Evolutionary conservation across 92 coral and sea anemone species (phyloP).

Genomic region (Chrysogorgia sp.): DNA sequence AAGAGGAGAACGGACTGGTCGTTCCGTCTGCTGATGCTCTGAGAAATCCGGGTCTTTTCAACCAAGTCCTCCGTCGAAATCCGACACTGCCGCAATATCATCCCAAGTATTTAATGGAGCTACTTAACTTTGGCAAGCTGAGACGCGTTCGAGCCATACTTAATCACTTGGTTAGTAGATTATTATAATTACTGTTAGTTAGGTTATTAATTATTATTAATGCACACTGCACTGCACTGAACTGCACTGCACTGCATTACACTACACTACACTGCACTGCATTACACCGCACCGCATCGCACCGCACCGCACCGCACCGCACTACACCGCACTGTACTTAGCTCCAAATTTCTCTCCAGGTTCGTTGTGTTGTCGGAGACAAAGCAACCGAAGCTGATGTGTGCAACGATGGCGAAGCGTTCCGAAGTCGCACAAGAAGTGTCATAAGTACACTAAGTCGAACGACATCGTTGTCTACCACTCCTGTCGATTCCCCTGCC

Average conservation of each 20-base stretch:
- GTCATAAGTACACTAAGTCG: slow-evolving; percentile 73
- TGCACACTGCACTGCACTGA: background rate
- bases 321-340: no score
- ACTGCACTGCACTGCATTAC: no score
- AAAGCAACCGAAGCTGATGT: slow-evolving; percentile 79
- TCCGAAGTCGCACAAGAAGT: slow-evolving; percentile 84
- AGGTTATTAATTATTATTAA: slow-evolving; percentile 54
- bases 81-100: slow-evolving; percentile 97
- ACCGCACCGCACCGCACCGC: no score
- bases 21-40: slow-evolving; percentile 70
- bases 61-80: slow-evolving; percentile 81
- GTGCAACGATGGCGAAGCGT: slow-evolving; percentile 59
- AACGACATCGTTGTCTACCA: slow-evolving; percentile 64
- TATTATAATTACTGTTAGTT: slow-evolving; percentile 48
- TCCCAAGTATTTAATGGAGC: slow-evolving; percentile 96
- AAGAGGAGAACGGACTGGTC: slow-evolving; percentile 23
- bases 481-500: slow-evolving; percentile 56
- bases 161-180: slow-evolving; percentile 80
- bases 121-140: slow-evolving; percentile 95
- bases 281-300: no score
- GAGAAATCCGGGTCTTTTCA: slow-evolving; percentile 85
- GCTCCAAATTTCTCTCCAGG: slow-evolving; percentile 53
- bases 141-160: slow-evolving; percentile 92
- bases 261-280: no score
- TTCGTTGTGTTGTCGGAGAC: slow-evolving; percentile 89